Conservation (phyloP, 1,140 invertebrate species). For the Aphaenogaster ashmeadi region DNA sequence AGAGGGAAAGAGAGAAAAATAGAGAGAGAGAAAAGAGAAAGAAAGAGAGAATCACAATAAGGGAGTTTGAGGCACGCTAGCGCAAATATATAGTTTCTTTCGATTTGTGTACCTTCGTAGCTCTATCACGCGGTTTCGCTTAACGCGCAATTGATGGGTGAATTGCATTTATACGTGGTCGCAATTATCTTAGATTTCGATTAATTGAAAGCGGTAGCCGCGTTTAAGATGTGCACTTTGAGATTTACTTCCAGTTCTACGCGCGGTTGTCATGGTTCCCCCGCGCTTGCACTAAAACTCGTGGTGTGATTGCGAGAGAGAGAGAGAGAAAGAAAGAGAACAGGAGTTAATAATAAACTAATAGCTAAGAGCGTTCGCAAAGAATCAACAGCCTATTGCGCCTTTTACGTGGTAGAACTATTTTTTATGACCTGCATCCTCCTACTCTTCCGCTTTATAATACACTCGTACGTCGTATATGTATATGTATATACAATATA, state of each 20-base stretch:
- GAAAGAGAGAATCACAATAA: constrained; percentile 64
- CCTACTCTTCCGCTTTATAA: constrained; percentile 66
- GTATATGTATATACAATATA: constrained; percentile 76
- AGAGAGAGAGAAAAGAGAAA: not conserved
- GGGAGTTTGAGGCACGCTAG: constrained; percentile 74
- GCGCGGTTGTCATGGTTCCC: constrained; percentile 81
- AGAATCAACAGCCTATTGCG: constrained; percentile 79
- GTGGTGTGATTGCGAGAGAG: constrained; percentile 62
- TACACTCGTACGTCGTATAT: constrained; percentile 68
- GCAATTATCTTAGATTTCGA: constrained; percentile 38
- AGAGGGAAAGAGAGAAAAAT: constrained; percentile 52
- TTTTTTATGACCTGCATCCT: constrained; percentile 52
- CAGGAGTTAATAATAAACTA: constrained; percentile 70
- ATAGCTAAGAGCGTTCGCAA: constrained; percentile 73
- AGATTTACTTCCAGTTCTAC: constrained; percentile 37
- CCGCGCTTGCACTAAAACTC: constrained; percentile 73
- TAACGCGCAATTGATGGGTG: constrained; percentile 10
- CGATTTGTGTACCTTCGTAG: constrained; percentile 40
- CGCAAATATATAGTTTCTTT: constrained; percentile 56
- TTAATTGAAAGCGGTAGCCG: constrained; percentile 44
- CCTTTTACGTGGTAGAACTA: constrained; percentile 59
- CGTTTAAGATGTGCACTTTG: constrained; percentile 43
- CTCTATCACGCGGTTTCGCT: constrained; percentile 7
- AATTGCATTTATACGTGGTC: constrained; percentile 35
- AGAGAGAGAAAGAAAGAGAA: not conserved